Conservation (phyloP, 2,888 invertebrate species). For the Dione juno region DNA sequence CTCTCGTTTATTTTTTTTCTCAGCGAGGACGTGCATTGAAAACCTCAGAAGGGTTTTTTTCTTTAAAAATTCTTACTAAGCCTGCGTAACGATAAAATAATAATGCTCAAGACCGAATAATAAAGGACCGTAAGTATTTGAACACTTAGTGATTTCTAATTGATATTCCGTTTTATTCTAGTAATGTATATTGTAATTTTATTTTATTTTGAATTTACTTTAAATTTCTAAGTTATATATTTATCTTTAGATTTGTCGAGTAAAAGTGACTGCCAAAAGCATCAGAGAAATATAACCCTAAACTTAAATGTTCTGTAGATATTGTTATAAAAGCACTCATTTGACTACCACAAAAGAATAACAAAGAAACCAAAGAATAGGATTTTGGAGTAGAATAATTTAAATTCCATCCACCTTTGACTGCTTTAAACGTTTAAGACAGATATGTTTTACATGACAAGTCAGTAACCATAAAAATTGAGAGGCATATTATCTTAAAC, state of each 20-base stretch:
- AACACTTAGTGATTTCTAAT: constrained; percentile 77
- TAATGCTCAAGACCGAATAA: constrained; percentile 66
- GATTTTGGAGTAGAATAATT: constrained; percentile 6
- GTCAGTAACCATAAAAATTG: constrained; percentile 64
- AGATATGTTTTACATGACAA: constrained; percentile 65
- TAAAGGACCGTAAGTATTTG: constrained; percentile 70
- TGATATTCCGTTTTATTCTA: constrained; percentile 74
- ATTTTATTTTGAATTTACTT: no score
- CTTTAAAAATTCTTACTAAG: constrained; percentile 68
- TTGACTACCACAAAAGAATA: constrained; percentile 10
- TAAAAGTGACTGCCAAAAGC: no score
- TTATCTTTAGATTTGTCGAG: no score
- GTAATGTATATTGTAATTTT: no score
- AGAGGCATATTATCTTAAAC: constrained; percentile 56
- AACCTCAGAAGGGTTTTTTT: constrained; percentile 72
- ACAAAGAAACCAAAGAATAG: constrained; percentile 1
- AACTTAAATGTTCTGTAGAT: not conserved
- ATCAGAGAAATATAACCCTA: constrained; percentile 5
- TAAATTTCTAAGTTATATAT: no score
- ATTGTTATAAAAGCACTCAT: not conserved
- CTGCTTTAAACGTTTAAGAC: constrained; percentile 28
- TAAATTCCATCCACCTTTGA: constrained; percentile 34
- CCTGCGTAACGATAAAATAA: constrained; percentile 78
- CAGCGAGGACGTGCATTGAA: constrained; percentile 81
- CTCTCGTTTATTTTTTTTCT: constrained; percentile 81